Evolutionary conservation across 1,140 invertebrate genomes (phyloP).

Genomic region (Magallana ariakensis): DNA sequence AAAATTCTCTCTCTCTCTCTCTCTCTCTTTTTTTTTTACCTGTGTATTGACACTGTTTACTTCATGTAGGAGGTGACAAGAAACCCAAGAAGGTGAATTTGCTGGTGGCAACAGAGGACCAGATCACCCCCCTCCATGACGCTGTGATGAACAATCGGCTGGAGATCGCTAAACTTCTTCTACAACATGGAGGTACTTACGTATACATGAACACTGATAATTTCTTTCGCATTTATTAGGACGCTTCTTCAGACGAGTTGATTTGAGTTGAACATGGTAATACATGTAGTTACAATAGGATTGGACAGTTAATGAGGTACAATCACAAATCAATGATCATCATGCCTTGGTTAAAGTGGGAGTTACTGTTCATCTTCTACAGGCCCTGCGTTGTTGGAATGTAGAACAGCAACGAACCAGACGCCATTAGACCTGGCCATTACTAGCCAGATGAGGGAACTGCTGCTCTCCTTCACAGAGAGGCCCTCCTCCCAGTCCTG

Average conservation of each 20-base stretch:
- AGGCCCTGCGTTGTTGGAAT: slow-evolving; percentile 60
- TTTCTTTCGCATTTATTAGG: no score
- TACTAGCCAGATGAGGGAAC: slow-evolving; percentile 63
- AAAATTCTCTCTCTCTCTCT: no score
- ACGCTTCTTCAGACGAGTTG: not conserved
- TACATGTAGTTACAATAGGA: not conserved
- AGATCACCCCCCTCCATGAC: slow-evolving; percentile 75
- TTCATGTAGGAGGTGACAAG: not conserved
- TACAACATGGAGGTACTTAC: slow-evolving; percentile 71
- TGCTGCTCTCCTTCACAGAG: slow-evolving; percentile 57
- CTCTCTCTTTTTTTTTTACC: no score
- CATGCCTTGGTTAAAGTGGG: no score
- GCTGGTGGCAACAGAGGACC: slow-evolving; percentile 60
- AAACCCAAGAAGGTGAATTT: slow-evolving; percentile 68
- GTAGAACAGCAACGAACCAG: slow-evolving; percentile 56
- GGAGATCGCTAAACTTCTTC: slow-evolving; percentile 67
- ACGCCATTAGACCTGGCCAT: slow-evolving; percentile 68
- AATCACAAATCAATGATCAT: no score
- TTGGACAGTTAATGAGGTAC: no score
- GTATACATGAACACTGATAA: no score
- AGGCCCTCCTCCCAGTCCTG: not conserved
- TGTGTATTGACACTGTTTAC: not conserved
- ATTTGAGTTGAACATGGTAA: not conserved
- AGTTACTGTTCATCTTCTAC: not conserved
- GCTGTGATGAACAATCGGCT: slow-evolving; percentile 68